Evolutionary conservation across 2,797 vertebrate genomes (phyloP).

Genomic region (Otolemur crassicaudatus): DNA sequence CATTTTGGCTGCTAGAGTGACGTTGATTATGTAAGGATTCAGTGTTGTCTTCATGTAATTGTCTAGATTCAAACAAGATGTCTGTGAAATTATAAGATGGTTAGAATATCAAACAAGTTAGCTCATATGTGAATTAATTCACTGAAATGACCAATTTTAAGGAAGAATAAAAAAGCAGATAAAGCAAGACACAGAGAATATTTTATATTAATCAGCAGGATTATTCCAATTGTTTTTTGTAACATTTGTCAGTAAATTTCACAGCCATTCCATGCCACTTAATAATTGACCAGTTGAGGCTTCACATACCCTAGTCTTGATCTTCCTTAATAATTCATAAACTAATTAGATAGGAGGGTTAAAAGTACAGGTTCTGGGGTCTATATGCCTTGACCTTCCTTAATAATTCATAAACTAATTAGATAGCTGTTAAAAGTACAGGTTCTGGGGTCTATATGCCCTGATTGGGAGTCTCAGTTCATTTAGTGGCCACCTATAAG

Average conservation of each 20-base stretch:
- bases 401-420: conserved; percentile 18
- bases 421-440: background rate
- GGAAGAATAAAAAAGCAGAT: background rate
- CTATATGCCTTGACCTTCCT: background rate
- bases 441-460: background rate
- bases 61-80: conserved; percentile 88
- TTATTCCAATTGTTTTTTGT: background rate
- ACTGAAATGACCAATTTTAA: conserved; percentile 29
- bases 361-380: background rate
- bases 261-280: background rate
- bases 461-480: background rate
- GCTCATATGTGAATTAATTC: background rate
- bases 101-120: conserved; percentile 35
- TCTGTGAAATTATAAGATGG: conserved; percentile 85
- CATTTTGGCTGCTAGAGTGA: conserved; percentile 93
- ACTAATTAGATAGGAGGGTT: background rate
- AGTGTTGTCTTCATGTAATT: conserved; percentile 88
- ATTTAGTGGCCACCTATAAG: background rate
- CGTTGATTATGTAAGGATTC: conserved; percentile 92
- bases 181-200: background rate
- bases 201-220: background rate
- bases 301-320: background rate
- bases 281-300: background rate
- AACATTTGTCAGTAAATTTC: conserved; percentile 8
- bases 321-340: conserved; percentile 27